phyloP scores from a whole-genome alignment of 2,797 vertebrate genomes.

The Sciurus carolinensis region DNA sequence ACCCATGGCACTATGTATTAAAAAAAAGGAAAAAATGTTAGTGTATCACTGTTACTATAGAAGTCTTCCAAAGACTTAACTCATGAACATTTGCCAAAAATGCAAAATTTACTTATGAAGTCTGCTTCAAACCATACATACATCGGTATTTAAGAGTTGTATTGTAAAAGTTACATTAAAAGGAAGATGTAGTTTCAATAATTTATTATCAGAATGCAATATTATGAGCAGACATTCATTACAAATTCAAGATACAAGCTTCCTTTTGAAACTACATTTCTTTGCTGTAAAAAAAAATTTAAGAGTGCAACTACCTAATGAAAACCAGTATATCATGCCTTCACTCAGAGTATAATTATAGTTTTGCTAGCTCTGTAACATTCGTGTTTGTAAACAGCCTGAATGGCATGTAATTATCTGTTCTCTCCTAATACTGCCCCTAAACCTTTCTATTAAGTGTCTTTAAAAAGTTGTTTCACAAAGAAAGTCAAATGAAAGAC shows the following conservation, averaged over 20 bases:
- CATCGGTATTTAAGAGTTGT: constrained; percentile 65
- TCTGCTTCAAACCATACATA: constrained; percentile 38
- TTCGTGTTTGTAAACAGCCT: constrained; percentile 80
- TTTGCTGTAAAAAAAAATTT: constrained; percentile 73
- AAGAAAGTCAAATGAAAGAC: constrained; percentile 54
- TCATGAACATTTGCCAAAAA: constrained; percentile 51
- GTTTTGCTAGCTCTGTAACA: constrained; percentile 77
- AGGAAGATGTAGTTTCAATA: constrained; percentile 80
- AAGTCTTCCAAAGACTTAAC: constrained; percentile 52
- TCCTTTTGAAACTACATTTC: constrained; percentile 76
- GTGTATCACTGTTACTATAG: not conserved
- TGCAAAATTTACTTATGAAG: constrained; percentile 68
- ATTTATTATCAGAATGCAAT: constrained; percentile 76
- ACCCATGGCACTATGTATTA: not conserved
- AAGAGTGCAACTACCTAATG: constrained; percentile 74
- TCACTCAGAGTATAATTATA: constrained; percentile 76
- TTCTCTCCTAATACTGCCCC: constrained; percentile 61
- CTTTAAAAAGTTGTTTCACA: constrained; percentile 72
- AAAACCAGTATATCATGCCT: constrained; percentile 78
- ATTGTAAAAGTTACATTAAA: constrained; percentile 51
- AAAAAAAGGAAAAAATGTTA: constrained; percentile 47
- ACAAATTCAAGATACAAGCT: constrained; percentile 70
- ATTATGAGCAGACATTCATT: constrained; percentile 76
- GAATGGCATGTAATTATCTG: constrained; percentile 77
- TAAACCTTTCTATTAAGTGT: constrained; percentile 69